Evolutionary conservation across 2,888 invertebrate genomes (phyloP).

Genomic region (Cantharis lateralis): DNA sequence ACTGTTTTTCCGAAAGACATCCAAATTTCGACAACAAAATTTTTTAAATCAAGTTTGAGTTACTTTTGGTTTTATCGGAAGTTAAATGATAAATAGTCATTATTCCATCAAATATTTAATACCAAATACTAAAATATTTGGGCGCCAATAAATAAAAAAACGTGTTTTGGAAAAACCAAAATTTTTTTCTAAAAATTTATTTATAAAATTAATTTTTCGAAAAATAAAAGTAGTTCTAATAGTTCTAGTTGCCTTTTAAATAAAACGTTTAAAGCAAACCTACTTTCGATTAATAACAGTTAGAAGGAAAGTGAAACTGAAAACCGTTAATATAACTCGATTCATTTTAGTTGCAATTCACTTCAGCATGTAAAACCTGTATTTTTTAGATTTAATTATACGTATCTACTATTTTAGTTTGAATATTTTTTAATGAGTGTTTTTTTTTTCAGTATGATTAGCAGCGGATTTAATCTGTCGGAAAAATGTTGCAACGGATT

Average conservation of each 20-base stretch:
- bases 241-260: neutral
- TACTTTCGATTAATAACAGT: constrained; percentile 1
- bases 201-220: neutral
- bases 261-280: neutral
- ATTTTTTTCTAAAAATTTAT: neutral
- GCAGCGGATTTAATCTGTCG: constrained; percentile 14
- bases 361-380: neutral
- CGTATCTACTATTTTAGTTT: neutral
- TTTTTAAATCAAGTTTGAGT: neutral
- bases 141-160: neutral
- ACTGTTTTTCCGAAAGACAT: neutral
- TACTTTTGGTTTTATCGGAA: neutral
- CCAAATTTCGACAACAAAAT: neutral
- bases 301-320: constrained; percentile 8
- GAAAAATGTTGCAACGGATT: constrained; percentile 19
- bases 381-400: neutral
- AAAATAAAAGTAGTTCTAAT: neutral
- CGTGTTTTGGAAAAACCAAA: neutral
- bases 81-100: neutral
- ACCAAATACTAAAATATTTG: neutral
- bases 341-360: neutral
- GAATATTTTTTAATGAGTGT: neutral
- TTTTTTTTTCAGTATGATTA: constrained; percentile 28
- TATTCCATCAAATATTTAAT: too few relatives aligned
- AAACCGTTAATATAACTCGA: neutral